phyloP scores from a whole-genome alignment of 2,113 vertebrate species.

The Taxidea taxus region DNA sequence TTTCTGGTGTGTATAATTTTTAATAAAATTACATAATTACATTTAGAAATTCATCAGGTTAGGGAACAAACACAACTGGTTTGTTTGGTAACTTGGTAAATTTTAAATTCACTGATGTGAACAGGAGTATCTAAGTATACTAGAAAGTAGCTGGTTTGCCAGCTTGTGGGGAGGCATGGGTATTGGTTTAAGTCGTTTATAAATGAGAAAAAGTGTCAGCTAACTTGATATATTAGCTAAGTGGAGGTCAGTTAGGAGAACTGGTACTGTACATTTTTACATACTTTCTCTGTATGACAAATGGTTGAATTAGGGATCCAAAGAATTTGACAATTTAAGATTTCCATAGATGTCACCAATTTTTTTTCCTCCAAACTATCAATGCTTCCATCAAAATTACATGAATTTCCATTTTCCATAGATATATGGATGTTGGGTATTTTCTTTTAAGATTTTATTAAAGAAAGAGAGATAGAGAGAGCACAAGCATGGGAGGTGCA shows the following conservation, averaged over 20 bases:
- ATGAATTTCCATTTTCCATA: not conserved
- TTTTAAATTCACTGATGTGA: not conserved
- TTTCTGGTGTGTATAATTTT: not conserved
- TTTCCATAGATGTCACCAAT: not conserved
- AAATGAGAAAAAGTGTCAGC: not conserved
- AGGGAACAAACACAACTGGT: not conserved
- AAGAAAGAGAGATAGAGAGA: not conserved
- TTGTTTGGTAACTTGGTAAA: not conserved
- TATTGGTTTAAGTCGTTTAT: not conserved
- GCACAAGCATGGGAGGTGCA: not conserved
- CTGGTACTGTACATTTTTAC: not conserved
- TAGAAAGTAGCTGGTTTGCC: not conserved
- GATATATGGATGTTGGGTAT: not conserved
- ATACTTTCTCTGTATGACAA: not conserved
- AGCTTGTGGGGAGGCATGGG: not conserved
- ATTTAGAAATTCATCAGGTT: not conserved
- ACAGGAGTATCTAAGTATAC: not conserved
- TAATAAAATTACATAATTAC: not conserved
- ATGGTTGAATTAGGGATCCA: not conserved
- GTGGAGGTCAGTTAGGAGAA: not conserved
- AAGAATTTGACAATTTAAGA: not conserved
- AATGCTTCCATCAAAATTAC: not conserved
- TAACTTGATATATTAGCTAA: not conserved
- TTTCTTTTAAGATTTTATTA: not conserved
- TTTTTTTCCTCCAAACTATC: not conserved